These are phyloP conservation scores for Propithecus perrieri DNA, from an alignment of 2,797 vertebrate genomes.

Conservation along the genomic window DNA sequence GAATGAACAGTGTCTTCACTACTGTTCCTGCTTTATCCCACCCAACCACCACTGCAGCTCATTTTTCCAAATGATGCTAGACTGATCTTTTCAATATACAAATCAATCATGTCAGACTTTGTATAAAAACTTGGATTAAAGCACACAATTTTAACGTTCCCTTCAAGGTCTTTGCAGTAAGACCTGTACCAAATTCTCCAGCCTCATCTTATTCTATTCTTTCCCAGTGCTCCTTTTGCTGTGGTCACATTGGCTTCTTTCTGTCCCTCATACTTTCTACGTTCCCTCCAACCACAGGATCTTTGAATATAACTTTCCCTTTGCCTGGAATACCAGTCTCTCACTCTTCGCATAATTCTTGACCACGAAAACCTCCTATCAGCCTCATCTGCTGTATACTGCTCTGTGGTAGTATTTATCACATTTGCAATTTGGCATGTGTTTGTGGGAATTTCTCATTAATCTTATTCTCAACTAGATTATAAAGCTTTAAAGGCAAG, in stretches of 20 bases:
- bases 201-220: not conserved
- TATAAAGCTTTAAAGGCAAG: not conserved
- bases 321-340: not conserved
- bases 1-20: not conserved
- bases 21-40: not conserved
- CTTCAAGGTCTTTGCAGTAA: too few species aligned
- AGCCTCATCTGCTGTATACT: not conserved
- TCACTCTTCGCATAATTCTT: not conserved
- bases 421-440: not conserved
- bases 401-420: not conserved
- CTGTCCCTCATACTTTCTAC: not conserved
- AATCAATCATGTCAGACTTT: not conserved
- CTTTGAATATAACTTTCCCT: not conserved
- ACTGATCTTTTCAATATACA: not conserved
- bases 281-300: not conserved
- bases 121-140: not conserved
- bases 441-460: not conserved
- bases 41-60: not conserved
- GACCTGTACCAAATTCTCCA: rapidly evolving
- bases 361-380: not conserved
- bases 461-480: not conserved
- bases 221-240: not conserved
- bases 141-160: not conserved
- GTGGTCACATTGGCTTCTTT: not conserved
- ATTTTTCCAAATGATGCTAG: not conserved